These are phyloP conservation scores for Opisthocomus hoazin DNA, from an alignment of 2,113 vertebrate genomes.

Conservation along the genomic window DNA sequence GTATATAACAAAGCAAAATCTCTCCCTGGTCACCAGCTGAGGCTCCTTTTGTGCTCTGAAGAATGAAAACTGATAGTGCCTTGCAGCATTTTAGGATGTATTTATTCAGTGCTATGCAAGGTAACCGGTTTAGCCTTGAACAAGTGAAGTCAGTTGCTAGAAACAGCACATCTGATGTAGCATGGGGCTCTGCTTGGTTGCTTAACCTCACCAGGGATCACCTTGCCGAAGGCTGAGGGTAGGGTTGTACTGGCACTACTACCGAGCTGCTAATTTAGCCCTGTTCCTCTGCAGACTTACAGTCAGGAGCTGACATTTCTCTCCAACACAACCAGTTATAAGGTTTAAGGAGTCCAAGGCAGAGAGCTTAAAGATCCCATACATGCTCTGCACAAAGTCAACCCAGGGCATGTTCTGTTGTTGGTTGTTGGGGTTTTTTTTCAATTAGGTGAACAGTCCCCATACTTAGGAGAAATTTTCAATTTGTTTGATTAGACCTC, in stretches of 20 bases:
- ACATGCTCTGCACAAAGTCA: background rate
- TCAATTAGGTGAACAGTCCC: background rate
- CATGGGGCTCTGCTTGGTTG: background rate
- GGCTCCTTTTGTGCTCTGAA: background rate
- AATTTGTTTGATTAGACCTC: background rate
- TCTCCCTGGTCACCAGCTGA: background rate
- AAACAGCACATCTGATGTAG: background rate
- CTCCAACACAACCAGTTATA: background rate
- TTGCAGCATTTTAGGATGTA: background rate
- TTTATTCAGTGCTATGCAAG: background rate
- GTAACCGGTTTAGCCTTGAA: background rate
- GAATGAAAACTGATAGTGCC: background rate
- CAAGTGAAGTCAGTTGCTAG: background rate
- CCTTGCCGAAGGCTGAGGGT: background rate
- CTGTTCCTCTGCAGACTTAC: background rate
- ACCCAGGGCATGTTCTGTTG: background rate
- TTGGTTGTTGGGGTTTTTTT: background rate
- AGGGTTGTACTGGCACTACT: background rate
- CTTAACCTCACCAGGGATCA: background rate
- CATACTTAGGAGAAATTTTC: background rate
- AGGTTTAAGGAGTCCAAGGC: background rate
- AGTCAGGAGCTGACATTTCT: background rate
- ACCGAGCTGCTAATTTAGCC: background rate
- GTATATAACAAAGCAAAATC: background rate
- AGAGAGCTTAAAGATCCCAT: background rate